Base-by-base conservation (phyloP, 2,113 vertebrate species). In the Onychorhynchus coronatus region DNA sequence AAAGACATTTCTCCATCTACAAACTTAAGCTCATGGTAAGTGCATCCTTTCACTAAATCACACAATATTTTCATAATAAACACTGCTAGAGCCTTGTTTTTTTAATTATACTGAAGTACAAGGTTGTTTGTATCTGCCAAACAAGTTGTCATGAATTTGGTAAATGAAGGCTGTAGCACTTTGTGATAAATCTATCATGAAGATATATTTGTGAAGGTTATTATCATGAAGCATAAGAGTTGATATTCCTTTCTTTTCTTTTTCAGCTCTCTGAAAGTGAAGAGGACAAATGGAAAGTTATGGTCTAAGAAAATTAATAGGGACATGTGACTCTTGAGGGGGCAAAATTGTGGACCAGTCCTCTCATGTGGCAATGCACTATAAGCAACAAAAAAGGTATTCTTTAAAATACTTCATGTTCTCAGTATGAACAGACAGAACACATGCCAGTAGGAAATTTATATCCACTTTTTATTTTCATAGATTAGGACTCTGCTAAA, bases 341-440 rank as follows among this genome's bases (percentile, higher is more conserved):
- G 88, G 41, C 66, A 79, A 83, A 87, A 62, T 31, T 67, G 30
- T 75, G 79, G 89, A 72, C 58, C 58, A 52, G n/a, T 95, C 71
- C 56, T 86, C 72, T 95, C 80, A 58, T 37, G 41, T 95, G 92
- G 46, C 78, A 74, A 42, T 95, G 55, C 63, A 41, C 78, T 96
- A 71, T 22, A 50, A 85, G 25, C 82, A 95, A 74, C 92, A 61
- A 22, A 83, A 88, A 93, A 97, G 95, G 95, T 97, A 97, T 95
- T 2, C 44, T 91, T 89, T 95, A 87, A 88, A 86, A 93, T 95
- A 74, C 56, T 85, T 91, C 42, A 50, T 50, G 23, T 75, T 94
- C 55, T 92, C 59, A 31, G 17, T 86, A 37, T 59, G 41, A 77
- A 30, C 24, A 41, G 33, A n/a, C 28, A 74, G 79, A 86, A 86